Evolutionary conservation across 2,797 vertebrate species (phyloP).

Genomic region (Kryptopterus vitreolus): DNA sequence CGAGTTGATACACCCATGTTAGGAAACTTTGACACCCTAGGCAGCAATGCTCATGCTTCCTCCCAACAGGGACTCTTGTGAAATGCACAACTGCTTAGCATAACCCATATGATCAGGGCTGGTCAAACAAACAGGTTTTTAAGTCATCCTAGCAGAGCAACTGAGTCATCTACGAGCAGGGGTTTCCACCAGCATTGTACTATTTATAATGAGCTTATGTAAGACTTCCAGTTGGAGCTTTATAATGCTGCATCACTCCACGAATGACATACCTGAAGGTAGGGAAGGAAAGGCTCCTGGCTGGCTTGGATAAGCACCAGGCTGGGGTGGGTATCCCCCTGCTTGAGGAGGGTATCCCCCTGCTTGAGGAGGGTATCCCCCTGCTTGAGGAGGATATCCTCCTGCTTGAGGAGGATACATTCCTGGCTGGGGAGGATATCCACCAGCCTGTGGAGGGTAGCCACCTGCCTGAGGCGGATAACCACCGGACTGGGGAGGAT

Average conservation of each 20-base stretch:
- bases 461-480: conserved; percentile 58
- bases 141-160: neutral
- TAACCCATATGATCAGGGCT: conserved; percentile 21
- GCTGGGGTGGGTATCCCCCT: conserved; percentile 53
- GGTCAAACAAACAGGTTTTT: conserved; percentile 12
- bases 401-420: conserved; percentile 50
- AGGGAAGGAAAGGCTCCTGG: conserved; percentile 72
- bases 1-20: conserved; percentile 9
- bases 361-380: conserved; percentile 54
- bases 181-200: conserved; percentile 17
- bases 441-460: conserved; percentile 57
- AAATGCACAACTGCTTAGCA: conserved; percentile 32
- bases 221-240: conserved; percentile 17
- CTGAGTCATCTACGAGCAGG: conserved; percentile 10
- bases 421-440: conserved; percentile 58
- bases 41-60: neutral
- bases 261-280: conserved; percentile 77
- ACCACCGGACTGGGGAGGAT: conserved; percentile 57
- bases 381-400: conserved; percentile 49
- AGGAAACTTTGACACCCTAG: conserved; percentile 37
- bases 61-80: conserved; percentile 27
- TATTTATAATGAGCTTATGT: neutral
- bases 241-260: neutral
- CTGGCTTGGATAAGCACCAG: conserved; percentile 45
- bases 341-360: conserved; percentile 54